Percentiles rank a stretch among this genome's conserved stretches.
phyloP scores from a whole-genome alignment of 2,888 invertebrate genomes.

The Rhagonycha lutea region DNA sequence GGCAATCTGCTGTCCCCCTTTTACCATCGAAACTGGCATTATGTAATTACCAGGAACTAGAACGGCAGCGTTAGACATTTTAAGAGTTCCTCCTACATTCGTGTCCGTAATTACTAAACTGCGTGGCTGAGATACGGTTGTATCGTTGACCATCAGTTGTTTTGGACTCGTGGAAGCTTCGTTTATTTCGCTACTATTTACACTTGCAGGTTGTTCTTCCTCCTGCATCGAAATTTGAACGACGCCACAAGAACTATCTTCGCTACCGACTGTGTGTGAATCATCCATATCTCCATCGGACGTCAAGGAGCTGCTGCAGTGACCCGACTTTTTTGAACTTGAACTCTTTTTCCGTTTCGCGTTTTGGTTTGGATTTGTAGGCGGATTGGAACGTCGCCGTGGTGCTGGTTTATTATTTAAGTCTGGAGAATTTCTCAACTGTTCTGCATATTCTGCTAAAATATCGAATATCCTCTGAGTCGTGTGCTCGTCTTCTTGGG shows the following conservation, averaged over 20 bases:
- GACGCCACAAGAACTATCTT: constrained; percentile 76
- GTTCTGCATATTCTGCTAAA: constrained; percentile 79
- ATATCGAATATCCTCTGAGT: constrained; percentile 80
- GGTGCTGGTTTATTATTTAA: constrained; percentile 81
- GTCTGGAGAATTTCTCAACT: constrained; percentile 78
- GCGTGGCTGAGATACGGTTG: constrained; percentile 53
- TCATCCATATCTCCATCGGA: constrained; percentile 63
- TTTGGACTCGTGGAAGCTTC: constrained; percentile 45
- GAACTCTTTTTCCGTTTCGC: constrained; percentile 72
- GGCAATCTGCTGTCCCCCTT: constrained; percentile 73
- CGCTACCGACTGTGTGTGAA: constrained; percentile 73
- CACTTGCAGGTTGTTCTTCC: constrained; percentile 60
- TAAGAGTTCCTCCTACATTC: constrained; percentile 66
- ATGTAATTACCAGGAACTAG: constrained; percentile 75
- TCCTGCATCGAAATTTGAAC: constrained; percentile 61
- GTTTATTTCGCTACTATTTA: constrained; percentile 56
- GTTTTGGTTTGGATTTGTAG: constrained; percentile 71
- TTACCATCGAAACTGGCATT: constrained; percentile 72
- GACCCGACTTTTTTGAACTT: constrained; percentile 60
- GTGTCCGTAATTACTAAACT: constrained; percentile 65
- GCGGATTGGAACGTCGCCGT: constrained; percentile 73
- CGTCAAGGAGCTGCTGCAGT: constrained; percentile 50
- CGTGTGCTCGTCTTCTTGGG: constrained; percentile 80
- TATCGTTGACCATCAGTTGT: constrained; percentile 49
- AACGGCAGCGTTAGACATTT: constrained; percentile 68